These are phyloP conservation scores for Trilocha varians DNA, from an alignment of 2,888 invertebrate species.

Conservation along the genomic window DNA sequence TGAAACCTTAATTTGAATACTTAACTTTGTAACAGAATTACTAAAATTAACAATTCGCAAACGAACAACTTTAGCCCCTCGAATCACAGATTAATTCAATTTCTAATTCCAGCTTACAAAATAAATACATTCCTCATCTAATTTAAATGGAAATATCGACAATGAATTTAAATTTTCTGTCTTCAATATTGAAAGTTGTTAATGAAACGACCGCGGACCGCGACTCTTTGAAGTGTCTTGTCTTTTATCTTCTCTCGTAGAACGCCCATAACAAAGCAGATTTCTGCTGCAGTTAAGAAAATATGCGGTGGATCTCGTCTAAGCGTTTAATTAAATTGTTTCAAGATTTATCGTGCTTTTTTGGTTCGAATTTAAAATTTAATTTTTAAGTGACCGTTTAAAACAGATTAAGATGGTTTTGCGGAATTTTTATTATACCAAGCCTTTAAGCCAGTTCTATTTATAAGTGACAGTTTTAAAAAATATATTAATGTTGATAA, in stretches of 20 bases:
- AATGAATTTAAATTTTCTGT: conserved; percentile 15
- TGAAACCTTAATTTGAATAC: too few species aligned
- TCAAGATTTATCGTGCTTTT: not conserved
- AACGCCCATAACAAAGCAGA: conserved; percentile 21
- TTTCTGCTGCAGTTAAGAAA: conserved; percentile 7
- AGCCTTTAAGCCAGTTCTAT: too few species aligned
- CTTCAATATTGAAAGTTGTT: conserved; percentile 11
- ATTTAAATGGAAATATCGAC: conserved; percentile 13
- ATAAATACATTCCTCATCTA: conserved; percentile 7
- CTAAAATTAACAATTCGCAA: too few species aligned
- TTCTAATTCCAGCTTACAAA: not conserved
- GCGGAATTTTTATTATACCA: too few species aligned
- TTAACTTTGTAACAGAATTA: too few species aligned
- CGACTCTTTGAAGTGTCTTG: conserved; percentile 14
- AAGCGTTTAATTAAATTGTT: not conserved
- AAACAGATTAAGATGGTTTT: too few species aligned
- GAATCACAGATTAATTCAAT: not conserved
- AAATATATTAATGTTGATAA: too few species aligned
- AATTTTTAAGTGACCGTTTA: too few species aligned
- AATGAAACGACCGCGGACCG: conserved; percentile 13
- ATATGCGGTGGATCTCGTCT: not conserved
- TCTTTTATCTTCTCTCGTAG: conserved; percentile 17
- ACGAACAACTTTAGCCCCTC: not conserved
- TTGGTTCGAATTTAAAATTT: not conserved
- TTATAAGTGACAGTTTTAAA: too few species aligned